Conservation (phyloP, 2,888 invertebrate genomes). For the Campoplex nolae region DNA sequence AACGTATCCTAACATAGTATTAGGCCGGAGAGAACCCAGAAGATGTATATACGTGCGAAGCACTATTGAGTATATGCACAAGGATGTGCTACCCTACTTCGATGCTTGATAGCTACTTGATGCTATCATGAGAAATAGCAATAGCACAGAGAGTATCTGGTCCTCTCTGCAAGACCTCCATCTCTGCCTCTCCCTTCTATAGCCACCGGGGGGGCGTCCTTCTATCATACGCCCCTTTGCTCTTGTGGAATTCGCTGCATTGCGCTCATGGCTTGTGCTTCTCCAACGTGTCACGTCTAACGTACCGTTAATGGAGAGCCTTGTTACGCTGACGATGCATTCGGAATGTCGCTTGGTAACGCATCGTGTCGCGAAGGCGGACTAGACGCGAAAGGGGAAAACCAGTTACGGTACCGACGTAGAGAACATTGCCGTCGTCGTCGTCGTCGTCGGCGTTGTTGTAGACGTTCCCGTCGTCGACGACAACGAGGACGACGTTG, state of each 20-base stretch:
- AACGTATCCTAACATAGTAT: slow-evolving; percentile 48
- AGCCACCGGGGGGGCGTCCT: slow-evolving; percentile 31
- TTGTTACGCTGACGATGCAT: slow-evolving; percentile 77
- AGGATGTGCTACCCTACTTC: slow-evolving; percentile 21
- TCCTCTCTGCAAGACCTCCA: slow-evolving; percentile 35
- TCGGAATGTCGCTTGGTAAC: slow-evolving; percentile 72
- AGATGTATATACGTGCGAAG: slow-evolving; percentile 28
- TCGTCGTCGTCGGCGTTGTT: slow-evolving; percentile 5
- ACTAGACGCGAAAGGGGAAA: slow-evolving; percentile 40
- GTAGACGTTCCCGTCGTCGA: neutral
- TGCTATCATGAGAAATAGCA: slow-evolving; percentile 38
- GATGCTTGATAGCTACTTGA: slow-evolving; percentile 59
- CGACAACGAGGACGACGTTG: slow-evolving; percentile 35
- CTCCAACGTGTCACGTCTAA: slow-evolving; percentile 81
- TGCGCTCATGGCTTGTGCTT: slow-evolving; percentile 41
- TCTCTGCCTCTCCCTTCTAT: slow-evolving; percentile 24
- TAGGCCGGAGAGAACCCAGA: slow-evolving; percentile 27
- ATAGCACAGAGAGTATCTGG: slow-evolving; percentile 32
- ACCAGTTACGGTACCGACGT: slow-evolving; percentile 43
- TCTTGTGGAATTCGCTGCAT: slow-evolving; percentile 77
- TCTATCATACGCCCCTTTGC: slow-evolving; percentile 64
- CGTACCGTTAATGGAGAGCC: slow-evolving; percentile 82
- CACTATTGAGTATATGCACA: slow-evolving; percentile 29
- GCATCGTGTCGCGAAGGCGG: slow-evolving; percentile 65
- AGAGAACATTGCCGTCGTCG: slow-evolving; percentile 37